phyloP scores from a whole-genome alignment of 2,888 invertebrate species.

The Panzeria rudis region DNA sequence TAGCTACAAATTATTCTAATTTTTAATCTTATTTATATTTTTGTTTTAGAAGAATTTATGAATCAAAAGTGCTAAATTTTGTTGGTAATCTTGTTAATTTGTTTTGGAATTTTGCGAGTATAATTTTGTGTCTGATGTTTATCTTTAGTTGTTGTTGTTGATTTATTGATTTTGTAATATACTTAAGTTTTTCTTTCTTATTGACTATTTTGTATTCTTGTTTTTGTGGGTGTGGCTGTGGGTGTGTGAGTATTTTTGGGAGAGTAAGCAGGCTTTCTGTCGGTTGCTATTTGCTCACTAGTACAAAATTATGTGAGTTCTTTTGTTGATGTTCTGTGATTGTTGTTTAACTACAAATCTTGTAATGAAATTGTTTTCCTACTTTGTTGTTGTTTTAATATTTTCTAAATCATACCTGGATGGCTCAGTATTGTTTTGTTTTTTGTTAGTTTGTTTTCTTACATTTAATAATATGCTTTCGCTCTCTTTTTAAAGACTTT shows the following conservation, averaged over 20 bases:
- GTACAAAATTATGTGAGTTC: constrained; percentile 44
- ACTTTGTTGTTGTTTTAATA: constrained; percentile 24
- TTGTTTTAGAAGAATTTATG: constrained; percentile 39
- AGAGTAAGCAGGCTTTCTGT: constrained; percentile 26
- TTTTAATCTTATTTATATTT: constrained; percentile 37
- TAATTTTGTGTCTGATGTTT: constrained; percentile 45
- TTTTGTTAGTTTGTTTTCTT: constrained; percentile 6
- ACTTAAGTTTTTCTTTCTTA: constrained; percentile 10
- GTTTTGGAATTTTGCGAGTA: constrained; percentile 54
- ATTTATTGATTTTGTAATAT: neutral
- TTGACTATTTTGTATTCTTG: constrained; percentile 29
- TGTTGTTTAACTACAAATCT: constrained; percentile 58
- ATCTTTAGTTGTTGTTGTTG: constrained; percentile 12
- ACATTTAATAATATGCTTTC: constrained; percentile 24
- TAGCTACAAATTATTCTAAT: constrained; percentile 46
- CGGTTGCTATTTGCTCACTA: constrained; percentile 14
- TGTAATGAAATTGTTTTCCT: constrained; percentile 54
- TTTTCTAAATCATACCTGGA: constrained; percentile 73
- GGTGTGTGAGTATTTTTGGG: neutral
- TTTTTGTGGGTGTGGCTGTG: constrained; percentile 32
- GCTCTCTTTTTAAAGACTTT: constrained; percentile 14
- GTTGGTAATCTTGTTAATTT: constrained; percentile 31
- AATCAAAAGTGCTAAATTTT: constrained; percentile 60
- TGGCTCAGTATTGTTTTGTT: constrained; percentile 72
- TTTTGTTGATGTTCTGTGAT: constrained; percentile 47